Evolutionary conservation across 2,797 vertebrate species (phyloP).

Genomic region (Poliocrania exsul): DNA sequence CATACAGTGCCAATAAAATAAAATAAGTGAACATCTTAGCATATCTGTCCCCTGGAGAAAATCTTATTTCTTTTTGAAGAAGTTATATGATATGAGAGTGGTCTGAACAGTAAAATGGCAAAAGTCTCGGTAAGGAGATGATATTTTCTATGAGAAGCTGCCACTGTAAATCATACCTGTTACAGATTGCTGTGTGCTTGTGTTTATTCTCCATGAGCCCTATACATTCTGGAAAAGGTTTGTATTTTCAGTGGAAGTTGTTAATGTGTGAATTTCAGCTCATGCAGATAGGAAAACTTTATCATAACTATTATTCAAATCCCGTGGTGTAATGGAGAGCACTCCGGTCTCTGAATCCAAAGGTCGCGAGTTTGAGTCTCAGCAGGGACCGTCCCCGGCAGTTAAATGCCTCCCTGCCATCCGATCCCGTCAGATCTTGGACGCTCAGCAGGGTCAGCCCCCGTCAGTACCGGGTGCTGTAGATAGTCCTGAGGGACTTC

Average conservation of each 20-base stretch:
- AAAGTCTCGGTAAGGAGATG: slow-evolving; percentile 7
- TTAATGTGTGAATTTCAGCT: slow-evolving; percentile 21
- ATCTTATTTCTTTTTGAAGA: neutral
- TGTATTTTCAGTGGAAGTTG: slow-evolving; percentile 10
- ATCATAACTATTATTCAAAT: slow-evolving; percentile 19
- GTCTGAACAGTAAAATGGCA: slow-evolving; percentile 29
- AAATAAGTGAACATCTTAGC: neutral
- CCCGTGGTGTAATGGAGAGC: too few species aligned
- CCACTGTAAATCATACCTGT: neutral
- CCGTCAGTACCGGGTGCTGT: too few species aligned
- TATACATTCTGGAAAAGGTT: neutral
- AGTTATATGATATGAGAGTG: neutral
- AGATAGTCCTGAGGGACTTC: too few species aligned
- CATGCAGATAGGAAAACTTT: slow-evolving; percentile 5
- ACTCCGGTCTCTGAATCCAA: too few species aligned
- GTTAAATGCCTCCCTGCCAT: too few species aligned
- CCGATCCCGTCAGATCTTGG: too few species aligned
- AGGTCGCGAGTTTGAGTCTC: too few species aligned
- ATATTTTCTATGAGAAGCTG: slow-evolving; percentile 8
- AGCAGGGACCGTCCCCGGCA: too few species aligned
- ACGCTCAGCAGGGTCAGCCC: too few species aligned
- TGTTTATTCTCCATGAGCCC: neutral
- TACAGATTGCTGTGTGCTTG: neutral
- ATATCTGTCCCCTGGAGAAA: slow-evolving; percentile 9
- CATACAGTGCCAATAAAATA: neutral